These are phyloP conservation scores for Nemotelus pantherinus DNA, from an alignment of 2,888 invertebrate species.

Conservation along the genomic window DNA sequence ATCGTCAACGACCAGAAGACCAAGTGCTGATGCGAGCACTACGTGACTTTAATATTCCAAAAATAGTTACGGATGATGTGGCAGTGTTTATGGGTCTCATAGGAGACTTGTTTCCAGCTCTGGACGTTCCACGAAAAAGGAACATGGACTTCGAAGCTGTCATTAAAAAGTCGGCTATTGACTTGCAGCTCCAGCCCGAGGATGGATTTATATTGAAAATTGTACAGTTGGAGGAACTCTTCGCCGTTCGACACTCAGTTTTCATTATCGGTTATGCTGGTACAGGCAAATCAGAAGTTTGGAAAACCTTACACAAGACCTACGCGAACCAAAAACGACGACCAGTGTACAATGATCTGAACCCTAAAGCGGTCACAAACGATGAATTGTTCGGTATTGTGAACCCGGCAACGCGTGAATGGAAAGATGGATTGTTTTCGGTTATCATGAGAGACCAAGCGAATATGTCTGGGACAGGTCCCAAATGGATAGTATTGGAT, in stretches of 20 bases:
- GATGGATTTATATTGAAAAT: slow-evolving; percentile 87
- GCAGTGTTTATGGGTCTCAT: slow-evolving; percentile 94
- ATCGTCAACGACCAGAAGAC: slow-evolving; percentile 83
- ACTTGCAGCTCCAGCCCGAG: slow-evolving; percentile 89
- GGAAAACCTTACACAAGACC: slow-evolving; percentile 88
- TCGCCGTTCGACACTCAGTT: slow-evolving; percentile 94
- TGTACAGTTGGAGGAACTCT: slow-evolving; percentile 90
- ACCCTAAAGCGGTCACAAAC: slow-evolving; percentile 95
- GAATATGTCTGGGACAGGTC: slow-evolving; percentile 83
- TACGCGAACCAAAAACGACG: slow-evolving; percentile 83
- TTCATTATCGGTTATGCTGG: slow-evolving; percentile 88
- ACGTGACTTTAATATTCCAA: slow-evolving; percentile 93
- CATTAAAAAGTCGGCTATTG: slow-evolving; percentile 79
- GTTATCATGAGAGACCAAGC: slow-evolving; percentile 94
- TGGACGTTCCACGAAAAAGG: slow-evolving; percentile 90
- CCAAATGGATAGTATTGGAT: slow-evolving; percentile 95
- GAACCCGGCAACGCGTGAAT: slow-evolving; percentile 91
- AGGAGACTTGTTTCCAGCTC: slow-evolving; percentile 90
- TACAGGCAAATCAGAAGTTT: slow-evolving; percentile 91
- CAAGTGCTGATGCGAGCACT: slow-evolving; percentile 94
- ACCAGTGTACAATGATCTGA: slow-evolving; percentile 88
- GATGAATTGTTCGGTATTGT: slow-evolving; percentile 95
- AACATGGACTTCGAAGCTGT: slow-evolving; percentile 85
- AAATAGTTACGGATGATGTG: slow-evolving; percentile 91
- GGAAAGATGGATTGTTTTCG: slow-evolving; percentile 92